phyloP scores from a whole-genome alignment of 2,797 vertebrate species.

The Micropoecilia bifurca region DNA sequence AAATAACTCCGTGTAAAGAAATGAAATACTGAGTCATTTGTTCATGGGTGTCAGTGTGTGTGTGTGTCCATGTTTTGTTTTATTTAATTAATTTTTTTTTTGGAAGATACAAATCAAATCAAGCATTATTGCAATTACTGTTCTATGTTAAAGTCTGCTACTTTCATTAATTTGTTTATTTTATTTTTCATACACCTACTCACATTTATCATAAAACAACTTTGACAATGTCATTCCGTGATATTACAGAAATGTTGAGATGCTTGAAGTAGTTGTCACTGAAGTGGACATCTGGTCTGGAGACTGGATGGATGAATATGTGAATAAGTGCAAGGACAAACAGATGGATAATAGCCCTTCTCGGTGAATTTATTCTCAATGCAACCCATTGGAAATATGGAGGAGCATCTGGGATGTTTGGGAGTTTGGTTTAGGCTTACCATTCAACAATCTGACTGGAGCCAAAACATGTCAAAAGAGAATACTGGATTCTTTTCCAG shows the following conservation, averaged over 20 bases:
- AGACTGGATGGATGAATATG: slow-evolving; percentile 27
- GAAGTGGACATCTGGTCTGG: slow-evolving; percentile 47
- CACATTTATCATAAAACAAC: neutral
- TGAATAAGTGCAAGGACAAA: slow-evolving; percentile 28
- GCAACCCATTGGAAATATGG: slow-evolving; percentile 26
- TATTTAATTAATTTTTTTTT: too few relatives aligned
- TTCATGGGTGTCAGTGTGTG: neutral
- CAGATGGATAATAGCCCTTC: slow-evolving; percentile 65
- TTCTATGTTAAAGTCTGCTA: neutral
- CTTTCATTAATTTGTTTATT: neutral
- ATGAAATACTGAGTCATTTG: neutral
- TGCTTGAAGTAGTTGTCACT: slow-evolving; percentile 13
- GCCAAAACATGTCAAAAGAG: slow-evolving; percentile 15
- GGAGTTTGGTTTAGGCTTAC: slow-evolving; percentile 21
- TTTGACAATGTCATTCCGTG: neutral
- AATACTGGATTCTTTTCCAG: neutral
- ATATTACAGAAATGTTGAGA: neutral
- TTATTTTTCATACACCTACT: neutral
- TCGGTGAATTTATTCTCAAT: slow-evolving; percentile 45
- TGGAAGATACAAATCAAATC: too few relatives aligned
- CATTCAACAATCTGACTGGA: neutral
- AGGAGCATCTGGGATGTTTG: slow-evolving; percentile 29
- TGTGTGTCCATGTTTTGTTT: too few relatives aligned
- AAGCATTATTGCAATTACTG: too few relatives aligned
- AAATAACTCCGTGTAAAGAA: neutral